Conservation (phyloP, 2,113 vertebrate genomes). For the Pelusios castaneus region DNA sequence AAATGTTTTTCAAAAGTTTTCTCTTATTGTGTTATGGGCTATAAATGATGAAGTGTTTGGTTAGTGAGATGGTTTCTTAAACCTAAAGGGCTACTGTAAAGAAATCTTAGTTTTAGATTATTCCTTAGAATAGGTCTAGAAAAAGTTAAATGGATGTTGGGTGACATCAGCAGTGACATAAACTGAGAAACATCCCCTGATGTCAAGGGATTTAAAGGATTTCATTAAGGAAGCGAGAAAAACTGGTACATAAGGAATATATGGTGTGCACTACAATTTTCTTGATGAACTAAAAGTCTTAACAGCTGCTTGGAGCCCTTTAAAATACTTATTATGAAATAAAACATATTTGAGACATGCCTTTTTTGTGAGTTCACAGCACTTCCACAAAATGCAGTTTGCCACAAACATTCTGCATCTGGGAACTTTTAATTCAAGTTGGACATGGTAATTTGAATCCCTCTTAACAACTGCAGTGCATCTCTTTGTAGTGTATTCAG, state of each 20-base stretch:
- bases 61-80: background rate
- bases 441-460: background rate
- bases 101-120: constrained; percentile 21
- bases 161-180: background rate
- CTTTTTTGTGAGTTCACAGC: background rate
- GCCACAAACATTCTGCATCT: background rate
- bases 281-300: background rate
- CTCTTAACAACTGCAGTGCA: background rate
- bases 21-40: background rate
- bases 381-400: background rate
- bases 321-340: background rate
- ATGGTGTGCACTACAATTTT: constrained; percentile 4
- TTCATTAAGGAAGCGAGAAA: background rate
- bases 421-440: background rate
- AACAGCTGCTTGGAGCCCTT: background rate
- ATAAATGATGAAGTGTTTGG: background rate
- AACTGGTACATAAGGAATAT: background rate
- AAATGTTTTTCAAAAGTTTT: background rate
- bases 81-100: constrained; percentile 22
- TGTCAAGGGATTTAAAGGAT: constrained; percentile 28
- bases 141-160: constrained; percentile 4
- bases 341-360: background rate
- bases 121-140: background rate
- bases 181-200: constrained; percentile 10
- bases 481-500: background rate